Conservation (phyloP, 2,113 vertebrate genomes). For the Cebus imitator region DNA sequence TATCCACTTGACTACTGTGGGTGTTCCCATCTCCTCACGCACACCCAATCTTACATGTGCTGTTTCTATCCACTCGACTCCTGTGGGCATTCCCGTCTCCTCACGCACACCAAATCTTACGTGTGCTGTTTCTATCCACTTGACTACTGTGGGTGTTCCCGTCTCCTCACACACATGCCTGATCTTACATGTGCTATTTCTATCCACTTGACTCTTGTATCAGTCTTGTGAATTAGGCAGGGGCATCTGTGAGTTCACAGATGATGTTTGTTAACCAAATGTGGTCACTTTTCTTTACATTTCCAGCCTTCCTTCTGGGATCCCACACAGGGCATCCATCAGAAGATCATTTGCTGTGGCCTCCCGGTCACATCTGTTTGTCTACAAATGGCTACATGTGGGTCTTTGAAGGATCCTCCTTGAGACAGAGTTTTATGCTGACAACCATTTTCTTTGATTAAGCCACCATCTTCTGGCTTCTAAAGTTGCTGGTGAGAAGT, state of each 20-base stretch:
- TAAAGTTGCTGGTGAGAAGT: not conserved
- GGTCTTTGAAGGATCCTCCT: not conserved
- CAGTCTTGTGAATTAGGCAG: not conserved
- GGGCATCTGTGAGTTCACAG: not conserved
- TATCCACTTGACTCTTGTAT: not conserved
- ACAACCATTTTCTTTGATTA: not conserved
- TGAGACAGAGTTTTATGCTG: not conserved
- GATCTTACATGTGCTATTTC: not conserved
- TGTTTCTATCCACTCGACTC: not conserved
- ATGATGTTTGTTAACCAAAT: not conserved
- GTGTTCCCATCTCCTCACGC: too few species aligned
- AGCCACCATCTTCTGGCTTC: not conserved
- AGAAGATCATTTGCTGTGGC: not conserved
- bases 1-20: not conserved
- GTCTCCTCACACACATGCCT: not conserved
- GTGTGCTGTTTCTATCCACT: too few species aligned
- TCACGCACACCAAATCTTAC: too few species aligned
- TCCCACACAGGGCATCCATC: fast-evolving
- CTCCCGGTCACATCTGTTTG: not conserved
- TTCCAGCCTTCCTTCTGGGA: not conserved
- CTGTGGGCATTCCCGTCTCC: not conserved
- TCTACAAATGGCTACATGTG: not conserved
- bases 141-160: fast-evolving
- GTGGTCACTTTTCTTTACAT: not conserved
- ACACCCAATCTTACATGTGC: too few species aligned